Conservation (phyloP, 2,888 invertebrate genomes). For the Drosophila vallismaia region DNA sequence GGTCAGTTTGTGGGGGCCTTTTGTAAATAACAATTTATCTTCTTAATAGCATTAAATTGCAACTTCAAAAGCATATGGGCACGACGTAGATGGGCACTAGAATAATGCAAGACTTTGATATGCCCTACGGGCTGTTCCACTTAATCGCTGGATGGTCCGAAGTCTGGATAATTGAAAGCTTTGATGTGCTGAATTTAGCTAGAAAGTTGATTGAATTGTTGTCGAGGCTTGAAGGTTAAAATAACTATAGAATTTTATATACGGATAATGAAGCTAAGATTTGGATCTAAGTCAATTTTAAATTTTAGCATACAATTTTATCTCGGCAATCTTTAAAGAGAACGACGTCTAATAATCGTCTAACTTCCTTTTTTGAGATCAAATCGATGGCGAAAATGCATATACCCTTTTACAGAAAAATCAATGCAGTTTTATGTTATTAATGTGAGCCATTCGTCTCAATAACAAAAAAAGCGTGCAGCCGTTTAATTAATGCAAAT, state of each 20-base stretch:
- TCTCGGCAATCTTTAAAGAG: background rate
- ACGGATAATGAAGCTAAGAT: conserved; percentile 2
- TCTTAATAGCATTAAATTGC: conserved; percentile 45
- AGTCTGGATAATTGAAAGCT: conserved; percentile 29
- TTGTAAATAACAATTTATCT: conserved; percentile 54
- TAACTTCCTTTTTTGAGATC: conserved; percentile 2
- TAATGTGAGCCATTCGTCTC: conserved; percentile 19
- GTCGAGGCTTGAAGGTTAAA: background rate
- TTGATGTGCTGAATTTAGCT: conserved; percentile 20
- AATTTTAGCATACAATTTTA: background rate
- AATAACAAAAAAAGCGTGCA: conserved; percentile 21
- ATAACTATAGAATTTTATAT: background rate
- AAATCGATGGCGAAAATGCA: background rate
- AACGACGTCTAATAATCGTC: background rate
- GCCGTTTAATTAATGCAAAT: conserved; percentile 58
- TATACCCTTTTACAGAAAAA: conserved; percentile 12
- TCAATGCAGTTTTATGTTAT: conserved; percentile 4
- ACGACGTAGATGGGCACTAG: conserved; percentile 25
- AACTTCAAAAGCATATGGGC: conserved; percentile 45
- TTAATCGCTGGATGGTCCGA: conserved; percentile 33
- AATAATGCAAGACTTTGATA: conserved; percentile 34
- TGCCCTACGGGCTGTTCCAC: conserved; percentile 40
- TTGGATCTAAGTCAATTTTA: background rate
- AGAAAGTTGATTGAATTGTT: conserved; percentile 41
- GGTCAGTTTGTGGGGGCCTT: conserved; percentile 12